Evolutionary conservation across 92 coral and sea anemone species (phyloP).

Genomic region (Siderastrea siderea): DNA sequence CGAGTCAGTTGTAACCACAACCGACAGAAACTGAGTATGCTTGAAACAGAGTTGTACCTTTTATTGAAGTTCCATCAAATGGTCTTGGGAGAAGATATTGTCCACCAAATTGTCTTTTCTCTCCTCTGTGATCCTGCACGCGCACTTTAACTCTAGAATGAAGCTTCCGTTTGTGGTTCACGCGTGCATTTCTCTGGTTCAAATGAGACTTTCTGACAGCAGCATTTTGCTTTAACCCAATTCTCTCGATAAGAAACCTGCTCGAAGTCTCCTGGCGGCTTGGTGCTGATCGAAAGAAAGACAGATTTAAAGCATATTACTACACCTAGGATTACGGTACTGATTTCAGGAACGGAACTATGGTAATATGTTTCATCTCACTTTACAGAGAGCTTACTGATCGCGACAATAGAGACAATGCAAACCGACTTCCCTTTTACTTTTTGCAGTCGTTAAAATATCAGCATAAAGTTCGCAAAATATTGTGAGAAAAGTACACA

Average conservation of each 20-base stretch:
- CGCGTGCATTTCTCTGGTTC: background rate
- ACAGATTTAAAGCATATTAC: background rate
- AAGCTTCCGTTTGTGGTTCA: conserved; percentile 14
- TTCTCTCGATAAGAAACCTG: conserved; percentile 71
- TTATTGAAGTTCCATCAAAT: conserved; percentile 15
- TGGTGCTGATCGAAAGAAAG: background rate
- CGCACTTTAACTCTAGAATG: background rate
- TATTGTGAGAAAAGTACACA: too few species aligned
- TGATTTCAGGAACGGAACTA: background rate
- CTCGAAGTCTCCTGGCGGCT: conserved; percentile 22
- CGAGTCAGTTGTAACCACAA: background rate
- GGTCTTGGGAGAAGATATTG: conserved; percentile 9
- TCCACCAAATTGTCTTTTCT: conserved; percentile 12
- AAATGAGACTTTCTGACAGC: background rate
- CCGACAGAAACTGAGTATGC: too few species aligned
- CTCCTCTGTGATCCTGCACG: background rate
- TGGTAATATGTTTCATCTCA: too few species aligned
- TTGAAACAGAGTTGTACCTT: conserved; percentile 4
- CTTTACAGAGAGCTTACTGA: too few species aligned
- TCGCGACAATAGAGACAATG: too few species aligned
- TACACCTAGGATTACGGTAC: background rate
- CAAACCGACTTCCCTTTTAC: too few species aligned
- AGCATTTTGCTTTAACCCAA: conserved; percentile 43
- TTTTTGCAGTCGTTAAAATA: too few species aligned
- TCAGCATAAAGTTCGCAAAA: too few species aligned